Percentiles rank a stretch among this genome's conserved stretches.
Evolutionary conservation across 2,797 vertebrate species (phyloP).

Genomic region (Darevskia nairensis): DNA sequence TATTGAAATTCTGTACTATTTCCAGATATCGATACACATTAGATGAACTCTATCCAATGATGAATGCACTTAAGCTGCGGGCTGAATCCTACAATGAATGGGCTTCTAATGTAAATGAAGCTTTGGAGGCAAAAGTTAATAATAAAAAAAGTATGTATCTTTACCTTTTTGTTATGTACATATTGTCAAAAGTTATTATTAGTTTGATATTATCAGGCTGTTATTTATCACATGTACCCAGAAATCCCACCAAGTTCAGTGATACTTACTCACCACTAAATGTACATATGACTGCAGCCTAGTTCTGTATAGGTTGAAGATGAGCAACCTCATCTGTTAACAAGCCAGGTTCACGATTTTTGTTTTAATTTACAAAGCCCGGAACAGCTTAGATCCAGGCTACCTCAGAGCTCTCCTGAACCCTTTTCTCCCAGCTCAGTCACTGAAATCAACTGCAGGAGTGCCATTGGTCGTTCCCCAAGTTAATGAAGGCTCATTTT

Average conservation of each 20-base stretch:
- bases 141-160: conserved; percentile 88
- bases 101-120: conserved; percentile 86
- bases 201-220: neutral
- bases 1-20: conserved; percentile 20
- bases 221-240: neutral
- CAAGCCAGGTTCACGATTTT: no score
- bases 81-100: conserved; percentile 92
- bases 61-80: conserved; percentile 85
- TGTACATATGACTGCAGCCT: neutral
- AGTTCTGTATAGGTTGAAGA: neutral
- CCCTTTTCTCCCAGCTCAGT: no score
- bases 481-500: no score
- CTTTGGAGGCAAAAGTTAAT: conserved; percentile 87
- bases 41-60: conserved; percentile 88
- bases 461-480: no score
- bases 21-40: conserved; percentile 91
- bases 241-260: neutral
- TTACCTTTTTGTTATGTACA: conserved; percentile 1
- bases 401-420: no score
- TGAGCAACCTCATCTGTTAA: neutral
- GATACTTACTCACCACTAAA: neutral
- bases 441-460: no score
- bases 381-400: no score
- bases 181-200: neutral
- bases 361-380: no score